Conservation (phyloP, 2,797 vertebrate genomes). For the Sebastes taczanowskii region DNA sequence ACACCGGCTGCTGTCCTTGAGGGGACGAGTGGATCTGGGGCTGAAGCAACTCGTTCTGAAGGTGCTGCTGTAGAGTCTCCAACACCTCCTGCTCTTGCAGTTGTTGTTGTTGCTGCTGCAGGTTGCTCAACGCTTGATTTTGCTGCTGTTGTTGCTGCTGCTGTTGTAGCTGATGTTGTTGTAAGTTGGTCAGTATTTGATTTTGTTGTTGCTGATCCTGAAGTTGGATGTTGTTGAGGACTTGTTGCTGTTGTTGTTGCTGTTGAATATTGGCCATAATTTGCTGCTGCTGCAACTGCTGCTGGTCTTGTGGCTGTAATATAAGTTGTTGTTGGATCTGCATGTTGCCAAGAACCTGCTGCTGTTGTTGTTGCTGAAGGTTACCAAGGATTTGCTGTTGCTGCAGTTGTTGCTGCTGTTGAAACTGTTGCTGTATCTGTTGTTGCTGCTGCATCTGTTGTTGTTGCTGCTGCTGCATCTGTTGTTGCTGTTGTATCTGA, state of each 20-base stretch:
- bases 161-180: slow-evolving; percentile 72
- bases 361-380: slow-evolving; percentile 73
- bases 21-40: slow-evolving; percentile 83
- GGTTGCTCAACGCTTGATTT: slow-evolving; percentile 74
- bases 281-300: slow-evolving; percentile 64
- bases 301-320: slow-evolving; percentile 72
- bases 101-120: slow-evolving; percentile 76
- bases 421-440: slow-evolving; percentile 71
- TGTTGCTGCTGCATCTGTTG: slow-evolving; percentile 58
- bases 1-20: slow-evolving; percentile 84
- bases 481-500: slow-evolving; percentile 29
- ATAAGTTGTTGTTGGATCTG: slow-evolving; percentile 81
- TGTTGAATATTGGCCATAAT: slow-evolving; percentile 76
- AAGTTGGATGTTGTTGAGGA: slow-evolving; percentile 81
- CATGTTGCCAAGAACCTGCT: slow-evolving; percentile 68
- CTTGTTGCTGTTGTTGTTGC: slow-evolving; percentile 79
- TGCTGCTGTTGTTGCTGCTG: slow-evolving; percentile 72
- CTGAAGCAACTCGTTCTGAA: slow-evolving; percentile 91
- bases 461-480: slow-evolving; percentile 75
- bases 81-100: slow-evolving; percentile 82
- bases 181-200: slow-evolving; percentile 80
- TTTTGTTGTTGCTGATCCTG: slow-evolving; percentile 82
- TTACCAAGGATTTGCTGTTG: slow-evolving; percentile 72
- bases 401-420: slow-evolving; percentile 69
- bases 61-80: slow-evolving; percentile 83